Evolutionary conservation across 2,797 vertebrate species (phyloP), one percentile per base, ranked within the genome.

Genomic region (Sebastes diaconus): DNA sequence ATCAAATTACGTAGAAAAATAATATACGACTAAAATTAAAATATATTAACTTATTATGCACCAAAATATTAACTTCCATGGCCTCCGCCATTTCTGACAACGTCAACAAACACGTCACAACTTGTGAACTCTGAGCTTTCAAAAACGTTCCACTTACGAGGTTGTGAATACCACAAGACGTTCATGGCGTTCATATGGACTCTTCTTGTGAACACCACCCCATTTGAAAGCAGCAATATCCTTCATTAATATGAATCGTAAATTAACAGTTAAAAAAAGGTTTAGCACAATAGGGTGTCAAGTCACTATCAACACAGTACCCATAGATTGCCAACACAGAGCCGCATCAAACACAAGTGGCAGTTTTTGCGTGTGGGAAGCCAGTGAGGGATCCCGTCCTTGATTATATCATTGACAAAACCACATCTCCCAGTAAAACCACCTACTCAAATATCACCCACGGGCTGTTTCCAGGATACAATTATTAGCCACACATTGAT

Each of bases 401-500:
- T 34, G 27, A 75, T n/a, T 24, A 55, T 22, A 39, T 24, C 2
- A 66, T 22, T 14, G 52, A 32, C 50, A 25, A 14, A 18, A 54
- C 27, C 34, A n/a, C 22, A 29, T 36, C 1, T 63, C 6, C 0
- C 39, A 55, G 39, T 12, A 13, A 2, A 42, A 42, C 11, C 81
- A 57, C 67, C 42, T 34, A 25, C 39, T 68, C 24, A 65, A 65
- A 39, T 70, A 50, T 70, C 61, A 32, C 68, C 16, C 12, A 30
- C 10, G 2, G n/a, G 6, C 8, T 64, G 64, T 64, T 79, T 67
- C 20, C 20, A 46, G 52, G 68, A 39, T 34, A 8, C 39, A 69
- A 16, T 64, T 60, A 61, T 78, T 71, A 60, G 58, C 34, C n/a
- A 42, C 42, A 39, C 4, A 75, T 42, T 72, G 70, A 73, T 65